Evolutionary conservation across 1,140 invertebrate genomes (phyloP).

Genomic region (Odontomachus brunneus): DNA sequence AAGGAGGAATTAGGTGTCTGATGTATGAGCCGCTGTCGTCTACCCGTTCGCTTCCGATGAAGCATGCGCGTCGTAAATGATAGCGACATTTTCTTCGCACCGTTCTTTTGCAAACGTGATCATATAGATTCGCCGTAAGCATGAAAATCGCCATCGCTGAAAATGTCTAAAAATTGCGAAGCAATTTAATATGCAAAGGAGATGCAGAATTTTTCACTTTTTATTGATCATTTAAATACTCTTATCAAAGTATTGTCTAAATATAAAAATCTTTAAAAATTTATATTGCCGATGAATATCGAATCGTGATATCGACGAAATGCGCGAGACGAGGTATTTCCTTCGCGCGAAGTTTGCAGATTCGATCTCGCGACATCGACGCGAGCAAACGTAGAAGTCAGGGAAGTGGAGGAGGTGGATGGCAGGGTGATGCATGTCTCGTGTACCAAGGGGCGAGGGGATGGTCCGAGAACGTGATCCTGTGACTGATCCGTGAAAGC

Average conservation of each 20-base stretch:
- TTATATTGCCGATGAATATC: background rate
- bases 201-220: background rate
- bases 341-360: conserved; percentile 64
- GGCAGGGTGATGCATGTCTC: conserved; percentile 80
- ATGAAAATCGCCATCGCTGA: background rate
- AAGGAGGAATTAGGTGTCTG: conserved; percentile 78
- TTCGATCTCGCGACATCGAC: conserved; percentile 63
- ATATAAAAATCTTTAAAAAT: conserved; percentile 3
- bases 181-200: background rate
- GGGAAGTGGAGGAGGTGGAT: conserved; percentile 49
- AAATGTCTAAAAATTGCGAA: background rate
- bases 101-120: conserved; percentile 51
- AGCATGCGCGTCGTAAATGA: conserved; percentile 63
- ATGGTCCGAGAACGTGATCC: conserved; percentile 77
- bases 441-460: conserved; percentile 67
- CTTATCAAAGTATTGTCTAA: too few relatives aligned
- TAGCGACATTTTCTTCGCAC: conserved; percentile 64
- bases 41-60: conserved; percentile 50
- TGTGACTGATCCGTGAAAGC: conserved; percentile 81
- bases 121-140: background rate
- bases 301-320: conserved; percentile 6
- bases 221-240: background rate
- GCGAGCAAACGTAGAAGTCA: conserved; percentile 57
- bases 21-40: conserved; percentile 74
- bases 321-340: background rate